Evolutionary conservation across 2,797 vertebrate species (phyloP).

Genomic region (Avahi laniger): DNA sequence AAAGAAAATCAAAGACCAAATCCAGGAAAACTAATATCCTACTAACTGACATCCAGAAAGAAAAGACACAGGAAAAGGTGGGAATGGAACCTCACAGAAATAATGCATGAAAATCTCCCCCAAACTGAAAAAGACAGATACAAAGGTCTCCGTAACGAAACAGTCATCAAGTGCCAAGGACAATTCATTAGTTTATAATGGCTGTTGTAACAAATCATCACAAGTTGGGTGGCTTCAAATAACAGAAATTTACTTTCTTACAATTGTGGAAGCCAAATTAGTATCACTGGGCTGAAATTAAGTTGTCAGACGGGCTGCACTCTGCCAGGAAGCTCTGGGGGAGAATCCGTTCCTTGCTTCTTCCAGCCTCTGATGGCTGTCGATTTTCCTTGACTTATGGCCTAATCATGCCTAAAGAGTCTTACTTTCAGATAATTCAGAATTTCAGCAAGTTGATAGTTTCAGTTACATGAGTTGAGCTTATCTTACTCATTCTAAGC

Average conservation of each 20-base stretch:
- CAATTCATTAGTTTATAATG: not conserved
- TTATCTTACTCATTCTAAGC: not conserved
- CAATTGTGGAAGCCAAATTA: not conserved
- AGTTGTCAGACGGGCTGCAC: not conserved
- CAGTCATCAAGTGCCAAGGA: not conserved
- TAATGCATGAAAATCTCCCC: not conserved
- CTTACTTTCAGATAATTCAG: not conserved
- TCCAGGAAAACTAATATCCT: not conserved
- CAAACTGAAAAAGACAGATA: not conserved
- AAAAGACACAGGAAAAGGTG: not conserved
- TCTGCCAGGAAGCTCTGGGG: not conserved
- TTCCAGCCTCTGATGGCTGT: not conserved
- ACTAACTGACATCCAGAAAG: not conserved
- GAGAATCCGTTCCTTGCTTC: not conserved
- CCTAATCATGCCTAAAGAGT: not conserved
- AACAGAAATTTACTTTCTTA: not conserved
- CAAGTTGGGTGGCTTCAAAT: not conserved
- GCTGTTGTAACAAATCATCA: not conserved
- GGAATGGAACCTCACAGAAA: not conserved
- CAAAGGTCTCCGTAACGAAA: not conserved
- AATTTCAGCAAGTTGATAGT: not conserved
- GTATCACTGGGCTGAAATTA: not conserved
- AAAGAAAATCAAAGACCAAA: not conserved
- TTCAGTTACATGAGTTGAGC: not conserved
- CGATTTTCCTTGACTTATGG: not conserved